Base-by-base conservation (phyloP, 1,140 invertebrate species). In the Ceratina australensis region DNA sequence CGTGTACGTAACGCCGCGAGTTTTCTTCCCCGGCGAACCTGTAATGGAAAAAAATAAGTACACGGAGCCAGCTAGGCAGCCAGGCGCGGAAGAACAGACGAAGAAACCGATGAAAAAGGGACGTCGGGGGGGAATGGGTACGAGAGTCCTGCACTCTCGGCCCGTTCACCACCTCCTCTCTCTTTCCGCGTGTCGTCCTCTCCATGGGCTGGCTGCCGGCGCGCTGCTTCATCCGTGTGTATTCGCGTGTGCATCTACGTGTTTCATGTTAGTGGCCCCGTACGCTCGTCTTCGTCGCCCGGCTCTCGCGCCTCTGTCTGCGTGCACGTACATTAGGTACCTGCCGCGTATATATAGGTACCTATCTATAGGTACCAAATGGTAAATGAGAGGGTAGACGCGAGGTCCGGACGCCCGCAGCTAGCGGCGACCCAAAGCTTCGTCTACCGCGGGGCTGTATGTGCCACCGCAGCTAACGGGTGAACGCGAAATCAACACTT, bases 331-430 rank as follows among this genome's bases (percentile, higher is more conserved):
- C 82, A 84, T 81, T 83, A 84, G 85, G 80, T 87, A 88, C 76
- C 74, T 87, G 77, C 78, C 78, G 63, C 86, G 80, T 86, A 84
- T 87, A 86, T 82, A 76, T 86, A 84, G 88, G 87, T 91, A 91
- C 89, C 91, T 92, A 91, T 92, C 90, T 92, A 92, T 92, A 92
- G 89, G 89, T 91, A 92, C 90, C 90, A 92, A 92, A 92, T 92
- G 91, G 91, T 92, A 92, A 92, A 92, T 92, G 91, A 92, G 91
- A 89, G 91, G 91, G 87, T 92, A 88, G 91, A 92, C 91, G 91
- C 87, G 79, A 86, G 86, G 71, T 88, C 87, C 90, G 91, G 91
- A 92, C 89, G 89, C 78, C 86, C 89, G 87, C 85, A 90, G 91
- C 91, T 92, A 92, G 91, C 91, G 90, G 91, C 91, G 89, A 92